Percentiles rank a stretch among this genome's conserved stretches.
These are phyloP conservation scores for Drosophila nigrodunni DNA, from an alignment of 1,140 invertebrate genomes.

Conservation along the genomic window DNA sequence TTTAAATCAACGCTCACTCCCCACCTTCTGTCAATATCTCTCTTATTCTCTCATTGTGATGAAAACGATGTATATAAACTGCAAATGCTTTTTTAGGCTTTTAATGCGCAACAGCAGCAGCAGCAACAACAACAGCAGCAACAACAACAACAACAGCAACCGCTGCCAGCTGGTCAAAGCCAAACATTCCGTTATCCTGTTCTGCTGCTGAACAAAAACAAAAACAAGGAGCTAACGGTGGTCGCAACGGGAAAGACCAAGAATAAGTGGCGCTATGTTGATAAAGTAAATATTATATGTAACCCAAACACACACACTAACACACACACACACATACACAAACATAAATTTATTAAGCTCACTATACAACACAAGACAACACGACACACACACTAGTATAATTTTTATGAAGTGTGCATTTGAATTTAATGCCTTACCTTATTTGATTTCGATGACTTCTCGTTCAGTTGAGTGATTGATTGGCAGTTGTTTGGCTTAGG, in stretches of 20 bases:
- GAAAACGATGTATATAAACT: constrained; percentile 29
- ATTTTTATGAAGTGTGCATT: constrained; percentile 28
- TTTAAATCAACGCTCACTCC: constrained; percentile 8
- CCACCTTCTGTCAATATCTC: constrained; percentile 1
- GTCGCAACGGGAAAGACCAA: constrained; percentile 82
- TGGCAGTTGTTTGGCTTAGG: constrained; percentile 46
- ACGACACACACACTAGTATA: constrained; percentile 7
- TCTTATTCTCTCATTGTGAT: neutral
- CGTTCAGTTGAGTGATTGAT: constrained; percentile 29
- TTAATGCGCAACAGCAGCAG: constrained; percentile 60
- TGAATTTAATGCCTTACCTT: constrained; percentile 3
- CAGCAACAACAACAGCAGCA: constrained; percentile 43
- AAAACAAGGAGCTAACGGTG: constrained; percentile 83
- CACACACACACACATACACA: constrained; percentile 39
- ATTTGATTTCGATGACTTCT: neutral
- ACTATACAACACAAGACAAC: constrained; percentile 1
- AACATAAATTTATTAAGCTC: neutral
- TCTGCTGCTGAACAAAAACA: constrained; percentile 80
- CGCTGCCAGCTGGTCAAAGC: constrained; percentile 62
- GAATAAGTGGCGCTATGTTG: constrained; percentile 84
- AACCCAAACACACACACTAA: constrained; percentile 22
- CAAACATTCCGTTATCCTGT: constrained; percentile 83
- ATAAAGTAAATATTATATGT: constrained; percentile 83
- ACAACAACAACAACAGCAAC: constrained; percentile 28
- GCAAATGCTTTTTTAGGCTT: constrained; percentile 76